Evolutionary conservation across 2,797 vertebrate species (phyloP).

Genomic region (Choloepus didactylus): DNA sequence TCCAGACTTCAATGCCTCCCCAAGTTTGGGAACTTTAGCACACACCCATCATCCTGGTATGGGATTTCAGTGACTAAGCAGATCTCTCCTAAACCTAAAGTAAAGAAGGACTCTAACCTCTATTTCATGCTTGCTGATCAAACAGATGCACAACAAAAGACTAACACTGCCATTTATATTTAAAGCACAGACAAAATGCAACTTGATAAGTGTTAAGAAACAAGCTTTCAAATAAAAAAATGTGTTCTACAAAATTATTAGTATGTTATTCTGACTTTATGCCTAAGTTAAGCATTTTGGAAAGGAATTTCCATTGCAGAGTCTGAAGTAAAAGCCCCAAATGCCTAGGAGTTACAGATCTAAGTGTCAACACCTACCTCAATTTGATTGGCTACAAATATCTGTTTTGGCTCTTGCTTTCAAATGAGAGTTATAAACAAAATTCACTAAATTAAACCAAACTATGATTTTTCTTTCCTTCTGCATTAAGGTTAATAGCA

Average conservation of each 20-base stretch:
- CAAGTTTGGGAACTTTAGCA: constrained; percentile 70
- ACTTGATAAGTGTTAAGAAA: constrained; percentile 54
- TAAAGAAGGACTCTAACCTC: constrained; percentile 21
- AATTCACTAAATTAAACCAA: constrained; percentile 48
- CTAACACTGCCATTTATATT: not conserved
- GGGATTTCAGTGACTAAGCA: constrained; percentile 77
- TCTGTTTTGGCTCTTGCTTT: constrained; percentile 68
- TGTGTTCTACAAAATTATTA: constrained; percentile 17
- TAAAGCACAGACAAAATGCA: constrained; percentile 59
- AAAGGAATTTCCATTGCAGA: constrained; percentile 68
- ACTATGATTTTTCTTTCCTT: not conserved
- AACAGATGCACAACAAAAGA: not conserved
- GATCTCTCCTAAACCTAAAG: constrained; percentile 48
- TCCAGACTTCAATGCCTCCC: constrained; percentile 22
- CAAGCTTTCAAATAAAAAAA: constrained; percentile 32
- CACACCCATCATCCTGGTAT: not conserved
- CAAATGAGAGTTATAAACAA: constrained; percentile 76
- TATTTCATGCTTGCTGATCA: constrained; percentile 14
- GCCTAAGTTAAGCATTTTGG: constrained; percentile 28
- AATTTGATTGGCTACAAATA: constrained; percentile 54
- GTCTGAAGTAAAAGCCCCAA: constrained; percentile 59
- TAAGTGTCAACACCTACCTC: constrained; percentile 45
- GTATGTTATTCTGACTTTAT: constrained; percentile 46
- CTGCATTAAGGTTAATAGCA: constrained; percentile 30
- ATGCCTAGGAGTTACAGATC: constrained; percentile 59